phyloP scores from a whole-genome alignment of 2,113 vertebrate genomes.

The Cheilinus undulatus region DNA sequence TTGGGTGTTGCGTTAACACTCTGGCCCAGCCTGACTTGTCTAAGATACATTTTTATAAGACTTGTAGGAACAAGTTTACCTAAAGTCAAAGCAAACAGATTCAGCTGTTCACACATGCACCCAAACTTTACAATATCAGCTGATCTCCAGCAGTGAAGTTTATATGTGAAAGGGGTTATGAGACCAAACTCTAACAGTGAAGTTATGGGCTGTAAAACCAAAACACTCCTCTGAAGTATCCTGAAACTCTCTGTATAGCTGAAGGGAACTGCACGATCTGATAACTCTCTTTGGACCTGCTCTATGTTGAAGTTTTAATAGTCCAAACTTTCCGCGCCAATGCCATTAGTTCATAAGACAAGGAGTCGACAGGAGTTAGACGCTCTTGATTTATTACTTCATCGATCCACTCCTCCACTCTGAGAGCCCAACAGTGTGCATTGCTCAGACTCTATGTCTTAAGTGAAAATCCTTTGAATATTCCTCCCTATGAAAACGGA shows the following conservation, averaged over 20 bases:
- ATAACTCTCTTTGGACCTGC: slow-evolving; percentile 6
- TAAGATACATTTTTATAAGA: too few relatives aligned
- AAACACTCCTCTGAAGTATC: not conserved
- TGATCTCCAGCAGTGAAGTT: too few relatives aligned
- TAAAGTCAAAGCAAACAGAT: too few relatives aligned
- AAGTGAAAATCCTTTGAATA: slow-evolving; percentile 33
- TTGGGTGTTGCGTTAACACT: too few relatives aligned
- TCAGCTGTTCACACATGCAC: too few relatives aligned
- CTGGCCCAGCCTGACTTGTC: too few relatives aligned
- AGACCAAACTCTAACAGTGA: too few relatives aligned
- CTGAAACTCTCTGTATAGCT: not conserved
- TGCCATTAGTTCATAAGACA: not conserved
- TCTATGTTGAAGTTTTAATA: not conserved
- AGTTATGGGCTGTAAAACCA: too few relatives aligned
- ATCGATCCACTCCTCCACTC: slow-evolving; percentile 16
- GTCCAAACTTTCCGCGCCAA: not conserved
- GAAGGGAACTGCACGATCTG: not conserved
- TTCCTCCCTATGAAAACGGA: slow-evolving; percentile 14
- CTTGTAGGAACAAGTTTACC: too few relatives aligned
- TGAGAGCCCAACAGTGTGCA: slow-evolving; percentile 16
- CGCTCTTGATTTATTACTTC: slow-evolving; percentile 9
- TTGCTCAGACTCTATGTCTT: slow-evolving; percentile 8
- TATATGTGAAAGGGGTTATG: too few relatives aligned
- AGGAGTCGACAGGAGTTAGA: not conserved
- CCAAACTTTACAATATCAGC: too few relatives aligned